phyloP scores from a whole-genome alignment of 1,140 invertebrate genomes.

The Potamilus streckersoni region DNA sequence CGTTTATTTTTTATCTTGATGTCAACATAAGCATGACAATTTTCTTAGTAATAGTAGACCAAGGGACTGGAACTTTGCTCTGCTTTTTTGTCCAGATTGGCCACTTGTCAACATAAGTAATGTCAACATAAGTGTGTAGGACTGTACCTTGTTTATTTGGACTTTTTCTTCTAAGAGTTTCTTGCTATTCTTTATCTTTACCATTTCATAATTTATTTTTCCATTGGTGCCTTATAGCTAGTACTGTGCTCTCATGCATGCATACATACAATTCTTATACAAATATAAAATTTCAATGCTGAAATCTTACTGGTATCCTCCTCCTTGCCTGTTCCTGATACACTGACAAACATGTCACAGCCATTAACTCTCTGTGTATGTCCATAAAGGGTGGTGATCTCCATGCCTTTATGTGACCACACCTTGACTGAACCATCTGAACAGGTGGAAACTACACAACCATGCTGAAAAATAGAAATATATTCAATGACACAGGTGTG shows the following conservation, averaged over 20 bases:
- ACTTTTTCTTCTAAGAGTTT: too few species aligned
- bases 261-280: conserved; percentile 1
- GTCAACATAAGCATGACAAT: too few species aligned
- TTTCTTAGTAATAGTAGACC: too few species aligned
- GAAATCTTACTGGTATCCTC: not conserved
- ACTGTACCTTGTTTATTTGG: too few species aligned
- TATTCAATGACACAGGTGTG: not conserved
- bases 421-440: conserved; percentile 63
- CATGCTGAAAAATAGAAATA: conserved; percentile 49
- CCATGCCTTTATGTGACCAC: conserved; percentile 66
- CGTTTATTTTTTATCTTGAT: too few species aligned
- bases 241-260: not conserved
- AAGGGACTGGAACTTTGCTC: too few species aligned
- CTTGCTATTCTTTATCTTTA: too few species aligned
- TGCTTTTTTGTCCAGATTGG: too few species aligned
- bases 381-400: conserved; percentile 66
- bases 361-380: conserved; percentile 60
- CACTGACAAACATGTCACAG: conserved; percentile 61
- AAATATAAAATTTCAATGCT: not conserved
- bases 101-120: too few species aligned
- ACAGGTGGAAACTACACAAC: conserved; percentile 62
- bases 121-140: too few species aligned
- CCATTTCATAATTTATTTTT: too few species aligned
- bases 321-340: conserved; percentile 22
- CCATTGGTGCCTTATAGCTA: too few species aligned